Evolutionary conservation across 2,113 vertebrate genomes (phyloP).

Genomic region (Bubo scandiacus): DNA sequence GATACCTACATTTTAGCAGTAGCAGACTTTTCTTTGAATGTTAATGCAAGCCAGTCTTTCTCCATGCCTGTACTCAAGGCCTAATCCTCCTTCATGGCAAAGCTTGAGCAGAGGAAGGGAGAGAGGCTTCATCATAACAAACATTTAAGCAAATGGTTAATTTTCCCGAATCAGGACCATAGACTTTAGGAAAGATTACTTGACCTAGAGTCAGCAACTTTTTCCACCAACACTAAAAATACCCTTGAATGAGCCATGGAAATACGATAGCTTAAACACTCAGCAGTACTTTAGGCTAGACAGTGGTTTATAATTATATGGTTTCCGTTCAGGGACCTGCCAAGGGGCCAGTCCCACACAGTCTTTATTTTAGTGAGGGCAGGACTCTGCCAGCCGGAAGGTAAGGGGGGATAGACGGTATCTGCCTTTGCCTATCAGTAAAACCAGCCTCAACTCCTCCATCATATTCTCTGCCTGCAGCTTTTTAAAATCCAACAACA

Average conservation of each 20-base stretch:
- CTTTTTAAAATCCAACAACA: background rate
- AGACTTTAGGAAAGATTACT: background rate
- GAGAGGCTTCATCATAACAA: background rate
- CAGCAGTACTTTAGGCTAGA: slow-evolving; percentile 2
- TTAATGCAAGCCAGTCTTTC: fast-evolving
- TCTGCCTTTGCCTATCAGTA: background rate
- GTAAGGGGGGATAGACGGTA: background rate
- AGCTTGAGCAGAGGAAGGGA: background rate
- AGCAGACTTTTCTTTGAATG: background rate
- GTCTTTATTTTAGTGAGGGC: background rate
- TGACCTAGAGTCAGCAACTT: slow-evolving; percentile 29
- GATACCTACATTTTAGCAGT: background rate
- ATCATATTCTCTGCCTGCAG: background rate
- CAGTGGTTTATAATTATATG: slow-evolving; percentile 36
- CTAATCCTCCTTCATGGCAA: background rate
- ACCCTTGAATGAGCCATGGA: background rate
- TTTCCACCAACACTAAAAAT: slow-evolving; percentile 45
- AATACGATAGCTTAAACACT: slow-evolving; percentile 1
- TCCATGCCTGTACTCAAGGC: background rate
- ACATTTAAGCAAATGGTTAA: background rate
- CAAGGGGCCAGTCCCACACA: background rate
- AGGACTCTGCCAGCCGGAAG: background rate
- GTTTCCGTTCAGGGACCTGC: background rate
- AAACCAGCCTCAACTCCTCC: background rate
- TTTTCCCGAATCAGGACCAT: background rate